Evolutionary conservation across 2,113 vertebrate species (phyloP).

Genomic region (Crotalus viridis): DNA sequence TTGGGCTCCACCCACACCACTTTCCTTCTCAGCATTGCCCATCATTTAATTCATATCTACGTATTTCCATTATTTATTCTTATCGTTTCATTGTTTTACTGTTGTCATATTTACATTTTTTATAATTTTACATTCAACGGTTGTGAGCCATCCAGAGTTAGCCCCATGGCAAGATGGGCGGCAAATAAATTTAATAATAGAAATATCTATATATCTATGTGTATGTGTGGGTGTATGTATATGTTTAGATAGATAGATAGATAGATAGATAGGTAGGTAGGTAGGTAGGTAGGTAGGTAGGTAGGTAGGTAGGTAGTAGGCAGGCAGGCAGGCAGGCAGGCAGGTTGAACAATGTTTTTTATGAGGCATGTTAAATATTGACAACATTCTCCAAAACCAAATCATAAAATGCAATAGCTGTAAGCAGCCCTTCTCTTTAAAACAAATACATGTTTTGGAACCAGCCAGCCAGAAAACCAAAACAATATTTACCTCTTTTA

Average conservation of each 20-base stretch:
- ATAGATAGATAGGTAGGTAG: too few relatives aligned
- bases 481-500: not conserved
- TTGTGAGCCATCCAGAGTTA: not conserved
- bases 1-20: conserved; percentile 21
- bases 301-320: too few relatives aligned
- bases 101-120: not conserved
- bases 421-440: not conserved
- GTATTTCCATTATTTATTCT: not conserved
- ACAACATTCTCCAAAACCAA: conserved; percentile 22
- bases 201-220: not conserved
- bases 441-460: not conserved
- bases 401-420: conserved; percentile 45
- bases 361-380: not conserved
- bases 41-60: not conserved
- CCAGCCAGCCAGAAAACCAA: not conserved
- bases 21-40: not conserved
- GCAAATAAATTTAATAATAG: not conserved
- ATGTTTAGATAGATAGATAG: too few relatives aligned
- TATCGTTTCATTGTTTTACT: not conserved
- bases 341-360: not conserved
- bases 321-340: accelerated
- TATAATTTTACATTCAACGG: not conserved
- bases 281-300: too few relatives aligned
- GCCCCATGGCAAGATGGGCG: not conserved
- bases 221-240: not conserved